A percentile compares a stretch with the other conserved stretches of the same genome.
phyloP scores from a whole-genome alignment of 2,797 vertebrate species.

The Galago senegalensis region DNA sequence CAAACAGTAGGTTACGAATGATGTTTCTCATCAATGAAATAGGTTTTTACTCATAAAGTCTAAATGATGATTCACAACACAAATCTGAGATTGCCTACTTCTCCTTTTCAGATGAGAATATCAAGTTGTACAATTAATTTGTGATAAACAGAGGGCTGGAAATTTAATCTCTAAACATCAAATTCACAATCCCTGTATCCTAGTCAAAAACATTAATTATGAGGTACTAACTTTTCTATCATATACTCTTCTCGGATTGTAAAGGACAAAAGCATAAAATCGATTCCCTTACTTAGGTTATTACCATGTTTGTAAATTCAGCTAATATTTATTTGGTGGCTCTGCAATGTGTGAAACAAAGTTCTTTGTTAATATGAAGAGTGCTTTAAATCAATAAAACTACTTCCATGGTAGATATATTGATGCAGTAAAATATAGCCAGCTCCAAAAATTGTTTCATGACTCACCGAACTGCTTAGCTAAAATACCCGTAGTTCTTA shows the following conservation, averaged over 20 bases:
- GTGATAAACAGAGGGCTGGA: fast-evolving
- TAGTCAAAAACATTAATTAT: background rate
- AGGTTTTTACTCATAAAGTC: conserved; percentile 14
- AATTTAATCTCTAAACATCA: background rate
- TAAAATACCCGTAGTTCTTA: background rate
- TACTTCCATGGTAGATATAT: background rate
- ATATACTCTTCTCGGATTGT: background rate
- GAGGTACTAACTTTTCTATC: background rate
- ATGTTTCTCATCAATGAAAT: background rate
- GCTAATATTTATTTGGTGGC: background rate
- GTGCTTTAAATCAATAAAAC: background rate
- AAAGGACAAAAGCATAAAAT: background rate
- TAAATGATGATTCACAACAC: conserved; percentile 18
- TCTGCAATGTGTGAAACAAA: background rate
- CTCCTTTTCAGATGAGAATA: background rate
- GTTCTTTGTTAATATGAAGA: background rate
- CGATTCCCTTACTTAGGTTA: background rate
- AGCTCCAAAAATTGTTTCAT: background rate
- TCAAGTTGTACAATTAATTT: background rate
- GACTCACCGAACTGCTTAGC: background rate
- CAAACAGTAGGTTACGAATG: background rate
- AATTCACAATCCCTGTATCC: background rate
- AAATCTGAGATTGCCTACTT: background rate
- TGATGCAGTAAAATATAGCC: background rate
- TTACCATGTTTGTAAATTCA: background rate